Base-by-base conservation (phyloP, 2,113 vertebrate genomes). In the Alethe castanea region DNA sequence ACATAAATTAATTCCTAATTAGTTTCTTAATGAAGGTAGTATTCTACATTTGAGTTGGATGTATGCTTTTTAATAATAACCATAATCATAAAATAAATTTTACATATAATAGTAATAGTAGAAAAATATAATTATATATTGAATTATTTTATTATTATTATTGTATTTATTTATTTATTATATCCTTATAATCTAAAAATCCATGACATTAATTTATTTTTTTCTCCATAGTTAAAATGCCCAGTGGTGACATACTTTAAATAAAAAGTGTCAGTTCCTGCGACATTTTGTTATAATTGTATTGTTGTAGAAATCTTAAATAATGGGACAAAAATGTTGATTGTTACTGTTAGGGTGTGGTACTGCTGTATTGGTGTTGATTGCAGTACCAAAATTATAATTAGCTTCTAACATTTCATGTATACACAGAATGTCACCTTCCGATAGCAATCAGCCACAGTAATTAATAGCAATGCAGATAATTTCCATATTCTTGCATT, bases 1-100 rank as follows among this genome's bases (percentile, higher is more conserved):
- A 23, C 64, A 86, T 95, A 90, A 93, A 85, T 80, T 80, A 82
- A 94, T 92, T 91, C 23, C 38, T 92, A 94, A 94, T 96, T 71
- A 81, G 71, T 56, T 92, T 90, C 56, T 70, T 94, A 95, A 92
- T 93, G 65, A 86, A 90, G 69, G 33, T 38, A 70, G 14, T 71
- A 59, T 74, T 94, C 88, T 79, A 77, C 36, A 79, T 84, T 61
- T 88, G 53, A 94, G 79, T 88, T 45, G 33, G 13, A 42, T 79
- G 33, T n/a, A 3, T 88, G 76, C 38, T 90, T 44, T 33, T 10
- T 57, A 86, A 56, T 47, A 22, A 38, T 29, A 65, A 40, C 28
- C 0, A n/a, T 29, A 40, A 47, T 38, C 0, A n/a, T 29, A 47
- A 73, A 47, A 73, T 54, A 54, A 15, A 33, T 28, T 64, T 47